Percentiles rank a stretch among this genome's conserved stretches.
Evolutionary conservation across 2,113 vertebrate species (phyloP).

Genomic region (Actenoides hombroni): DNA sequence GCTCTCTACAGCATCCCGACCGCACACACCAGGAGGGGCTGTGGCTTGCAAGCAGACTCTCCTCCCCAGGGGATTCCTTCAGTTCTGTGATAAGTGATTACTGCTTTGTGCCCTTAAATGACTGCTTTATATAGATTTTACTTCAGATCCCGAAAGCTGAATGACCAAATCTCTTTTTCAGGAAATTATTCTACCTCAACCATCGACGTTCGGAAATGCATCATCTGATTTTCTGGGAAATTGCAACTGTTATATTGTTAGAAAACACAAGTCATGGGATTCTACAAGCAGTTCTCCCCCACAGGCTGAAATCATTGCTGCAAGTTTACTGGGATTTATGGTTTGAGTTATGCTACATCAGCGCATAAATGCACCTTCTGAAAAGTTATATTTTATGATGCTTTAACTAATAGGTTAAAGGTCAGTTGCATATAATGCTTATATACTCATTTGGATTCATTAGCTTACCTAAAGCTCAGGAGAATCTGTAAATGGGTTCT

Average conservation of each 20-base stretch:
- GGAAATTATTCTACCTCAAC: not conserved
- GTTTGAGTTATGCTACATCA: not conserved
- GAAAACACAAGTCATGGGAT: not conserved
- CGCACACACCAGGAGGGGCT: fast-evolving
- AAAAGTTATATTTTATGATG: not conserved
- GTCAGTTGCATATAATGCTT: not conserved
- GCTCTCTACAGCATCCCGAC: not conserved
- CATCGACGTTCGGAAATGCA: not conserved
- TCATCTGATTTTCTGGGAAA: conserved; percentile 27
- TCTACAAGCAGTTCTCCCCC: not conserved
- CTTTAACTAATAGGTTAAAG: not conserved
- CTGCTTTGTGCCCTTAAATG: not conserved
- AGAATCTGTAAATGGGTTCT: not conserved
- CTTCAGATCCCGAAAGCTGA: not conserved
- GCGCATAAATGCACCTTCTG: not conserved
- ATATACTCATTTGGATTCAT: not conserved
- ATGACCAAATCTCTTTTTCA: not conserved
- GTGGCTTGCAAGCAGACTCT: not conserved
- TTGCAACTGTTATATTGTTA: not conserved
- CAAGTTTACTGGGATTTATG: not conserved
- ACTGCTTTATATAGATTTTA: not conserved
- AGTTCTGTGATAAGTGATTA: not conserved
- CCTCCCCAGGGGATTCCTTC: not conserved
- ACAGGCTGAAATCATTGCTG: not conserved
- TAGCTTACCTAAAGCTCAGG: not conserved